These are phyloP conservation scores for Nymphalis io DNA, from an alignment of 1,140 invertebrate genomes.

Conservation along the genomic window DNA sequence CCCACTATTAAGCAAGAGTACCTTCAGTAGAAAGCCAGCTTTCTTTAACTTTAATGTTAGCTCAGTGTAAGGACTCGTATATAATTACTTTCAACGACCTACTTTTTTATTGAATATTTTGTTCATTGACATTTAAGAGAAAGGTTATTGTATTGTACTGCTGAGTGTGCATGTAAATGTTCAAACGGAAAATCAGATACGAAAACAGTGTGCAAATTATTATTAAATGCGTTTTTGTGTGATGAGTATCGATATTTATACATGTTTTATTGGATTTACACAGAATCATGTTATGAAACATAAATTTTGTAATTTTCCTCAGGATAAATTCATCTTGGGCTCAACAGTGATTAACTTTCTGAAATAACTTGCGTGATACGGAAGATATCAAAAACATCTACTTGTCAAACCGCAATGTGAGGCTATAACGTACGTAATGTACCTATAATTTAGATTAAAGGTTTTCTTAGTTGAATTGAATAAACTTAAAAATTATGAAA, in stretches of 20 bases:
- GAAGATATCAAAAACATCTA: slow-evolving; percentile 7
- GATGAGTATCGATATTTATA: slow-evolving; percentile 1
- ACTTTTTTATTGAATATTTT: slow-evolving; percentile 10
- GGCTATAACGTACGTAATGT: neutral
- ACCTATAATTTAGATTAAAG: neutral
- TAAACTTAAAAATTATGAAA: too few relatives aligned
- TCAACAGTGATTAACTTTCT: neutral
- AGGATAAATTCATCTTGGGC: neutral
- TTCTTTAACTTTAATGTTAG: slow-evolving; percentile 53
- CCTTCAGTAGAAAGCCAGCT: slow-evolving; percentile 55
- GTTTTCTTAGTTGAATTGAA: too few relatives aligned
- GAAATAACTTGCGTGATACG: slow-evolving; percentile 8
- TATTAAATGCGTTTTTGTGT: neutral
- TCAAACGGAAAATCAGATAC: neutral
- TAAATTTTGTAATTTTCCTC: neutral
- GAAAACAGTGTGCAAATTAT: neutral
- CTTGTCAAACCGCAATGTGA: neutral
- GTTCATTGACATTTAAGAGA: slow-evolving; percentile 9
- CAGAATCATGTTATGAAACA: neutral
- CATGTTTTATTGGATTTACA: neutral
- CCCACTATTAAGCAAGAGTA: slow-evolving; percentile 35
- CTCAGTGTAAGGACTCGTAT: slow-evolving; percentile 8
- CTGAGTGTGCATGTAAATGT: neutral
- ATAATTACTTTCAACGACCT: slow-evolving; percentile 18
- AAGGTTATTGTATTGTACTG: slow-evolving; percentile 6